These are phyloP conservation scores for Galaxea fascicularis DNA, from an alignment of 92 coral and sea anemone genomes.

Conservation along the genomic window DNA sequence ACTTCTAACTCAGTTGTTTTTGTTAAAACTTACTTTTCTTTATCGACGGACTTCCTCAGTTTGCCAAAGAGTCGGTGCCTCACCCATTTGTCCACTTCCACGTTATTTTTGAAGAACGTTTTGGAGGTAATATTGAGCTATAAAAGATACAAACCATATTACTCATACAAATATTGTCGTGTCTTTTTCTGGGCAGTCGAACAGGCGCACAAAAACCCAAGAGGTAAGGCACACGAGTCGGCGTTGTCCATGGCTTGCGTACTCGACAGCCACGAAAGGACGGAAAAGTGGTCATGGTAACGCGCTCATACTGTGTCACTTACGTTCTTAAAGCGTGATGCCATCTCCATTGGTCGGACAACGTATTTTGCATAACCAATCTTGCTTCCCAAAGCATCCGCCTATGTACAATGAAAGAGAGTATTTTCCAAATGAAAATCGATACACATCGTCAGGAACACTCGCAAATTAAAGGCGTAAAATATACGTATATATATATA, in stretches of 20 bases:
- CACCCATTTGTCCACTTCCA: slow-evolving; percentile 98
- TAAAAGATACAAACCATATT: background rate
- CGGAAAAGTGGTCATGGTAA: no score
- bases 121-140: slow-evolving; percentile 79
- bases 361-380: slow-evolving; percentile 96
- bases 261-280: no score
- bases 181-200: no score
- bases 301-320: background rate
- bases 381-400: slow-evolving; percentile 90
- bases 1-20: background rate
- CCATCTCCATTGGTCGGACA: slow-evolving; percentile 76
- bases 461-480: no score
- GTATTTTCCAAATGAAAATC: background rate
- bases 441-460: no score
- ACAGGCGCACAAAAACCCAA: no score
- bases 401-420: slow-evolving; percentile 48
- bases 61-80: slow-evolving; percentile 79
- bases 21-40: slow-evolving; percentile 81
- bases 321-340: slow-evolving; percentile 81
- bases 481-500: background rate
- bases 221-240: no score
- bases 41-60: slow-evolving; percentile 90
- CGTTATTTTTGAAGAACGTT: slow-evolving; percentile 86
- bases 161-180: background rate
- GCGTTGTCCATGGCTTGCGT: no score